Evolutionary conservation across 2,797 vertebrate genomes (phyloP).

Genomic region (Sebastes minor): DNA sequence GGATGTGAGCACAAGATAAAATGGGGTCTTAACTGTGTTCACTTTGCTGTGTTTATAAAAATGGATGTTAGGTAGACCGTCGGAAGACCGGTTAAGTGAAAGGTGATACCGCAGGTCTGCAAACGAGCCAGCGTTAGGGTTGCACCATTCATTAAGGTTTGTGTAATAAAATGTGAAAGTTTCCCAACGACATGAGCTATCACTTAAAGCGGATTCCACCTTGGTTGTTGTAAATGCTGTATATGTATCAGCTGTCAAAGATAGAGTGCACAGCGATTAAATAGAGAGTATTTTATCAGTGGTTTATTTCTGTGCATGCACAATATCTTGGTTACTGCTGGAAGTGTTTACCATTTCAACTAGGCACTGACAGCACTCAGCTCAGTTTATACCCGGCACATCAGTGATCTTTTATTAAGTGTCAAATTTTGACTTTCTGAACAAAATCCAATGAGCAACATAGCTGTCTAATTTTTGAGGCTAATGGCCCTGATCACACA

Average conservation of each 20-base stretch:
- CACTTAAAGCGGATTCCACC: neutral
- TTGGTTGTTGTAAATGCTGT: neutral
- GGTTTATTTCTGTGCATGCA: neutral
- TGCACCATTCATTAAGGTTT: neutral
- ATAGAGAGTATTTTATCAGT: neutral
- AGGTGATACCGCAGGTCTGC: neutral
- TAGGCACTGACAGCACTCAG: neutral
- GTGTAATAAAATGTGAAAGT: neutral
- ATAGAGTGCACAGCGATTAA: neutral
- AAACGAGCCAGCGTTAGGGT: neutral
- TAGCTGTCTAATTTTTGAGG: neutral
- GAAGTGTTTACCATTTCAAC: neutral
- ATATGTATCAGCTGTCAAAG: neutral
- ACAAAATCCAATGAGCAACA: slow-evolving; percentile 17
- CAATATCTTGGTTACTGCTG: neutral
- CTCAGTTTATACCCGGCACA: neutral
- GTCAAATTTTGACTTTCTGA: slow-evolving; percentile 20
- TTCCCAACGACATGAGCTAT: neutral
- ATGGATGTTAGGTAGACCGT: neutral
- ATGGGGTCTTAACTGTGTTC: neutral
- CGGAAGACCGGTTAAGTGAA: neutral
- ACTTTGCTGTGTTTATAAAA: slow-evolving; percentile 21
- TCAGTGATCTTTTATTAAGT: neutral
- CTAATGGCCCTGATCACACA: slow-evolving; percentile 8
- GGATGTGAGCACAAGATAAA: slow-evolving; percentile 13